A percentile compares a stretch with the other conserved stretches of the same genome.
These are phyloP conservation scores for Nycteola revayana DNA, from an alignment of 2,888 invertebrate species.

Conservation along the genomic window DNA sequence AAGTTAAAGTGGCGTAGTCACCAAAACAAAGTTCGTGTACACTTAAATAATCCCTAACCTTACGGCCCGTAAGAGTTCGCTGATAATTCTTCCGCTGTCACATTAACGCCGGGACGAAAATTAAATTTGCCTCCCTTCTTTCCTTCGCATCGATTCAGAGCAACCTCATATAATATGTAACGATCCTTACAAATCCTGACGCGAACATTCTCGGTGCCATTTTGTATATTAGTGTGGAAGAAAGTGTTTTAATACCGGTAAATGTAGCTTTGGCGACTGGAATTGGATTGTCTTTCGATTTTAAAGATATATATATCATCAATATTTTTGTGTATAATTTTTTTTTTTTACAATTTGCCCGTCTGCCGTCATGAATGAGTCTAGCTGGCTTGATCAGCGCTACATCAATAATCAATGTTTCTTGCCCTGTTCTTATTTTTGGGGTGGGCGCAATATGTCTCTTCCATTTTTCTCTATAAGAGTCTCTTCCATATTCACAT, in stretches of 20 bases:
- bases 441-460: too few species aligned
- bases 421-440: too few species aligned
- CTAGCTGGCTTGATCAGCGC: too few species aligned
- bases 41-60: conserved; percentile 15
- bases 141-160: conserved; percentile 24
- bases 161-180: conserved; percentile 36
- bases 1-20: conserved; percentile 8
- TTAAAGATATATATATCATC: too few species aligned
- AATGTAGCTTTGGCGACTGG: too few species aligned
- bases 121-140: conserved; percentile 41
- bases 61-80: conserved; percentile 18
- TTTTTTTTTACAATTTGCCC: too few species aligned
- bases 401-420: too few species aligned
- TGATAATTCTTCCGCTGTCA: conserved; percentile 45
- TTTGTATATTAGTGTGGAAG: conserved; percentile 17
- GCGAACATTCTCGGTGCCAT: conserved; percentile 27
- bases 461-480: too few species aligned
- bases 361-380: too few species aligned
- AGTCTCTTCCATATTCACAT: too few species aligned
- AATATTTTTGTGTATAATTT: too few species aligned
- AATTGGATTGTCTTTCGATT: too few species aligned
- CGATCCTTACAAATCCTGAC: conserved; percentile 28
- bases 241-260: conserved; percentile 18
- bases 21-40: conserved; percentile 21
- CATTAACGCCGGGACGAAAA: conserved; percentile 42